These are phyloP conservation scores for Drosophila kanapiae DNA, from an alignment of 1,140 invertebrate species.

Conservation along the genomic window DNA sequence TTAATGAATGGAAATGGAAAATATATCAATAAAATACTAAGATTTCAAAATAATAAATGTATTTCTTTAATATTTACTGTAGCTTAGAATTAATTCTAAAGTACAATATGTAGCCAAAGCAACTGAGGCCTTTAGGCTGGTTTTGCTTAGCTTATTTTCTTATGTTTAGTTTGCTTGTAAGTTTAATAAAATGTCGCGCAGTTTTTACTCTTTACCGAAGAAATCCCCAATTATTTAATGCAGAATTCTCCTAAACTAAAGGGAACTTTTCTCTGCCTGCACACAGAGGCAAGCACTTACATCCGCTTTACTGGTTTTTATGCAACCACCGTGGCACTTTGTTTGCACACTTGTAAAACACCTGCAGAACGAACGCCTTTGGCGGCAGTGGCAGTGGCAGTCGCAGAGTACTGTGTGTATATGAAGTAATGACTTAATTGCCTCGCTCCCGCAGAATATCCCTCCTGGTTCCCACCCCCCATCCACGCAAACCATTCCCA, in stretches of 20 bases:
- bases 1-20: not conserved
- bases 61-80: too few species aligned
- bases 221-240: not conserved
- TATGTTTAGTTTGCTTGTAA: too few species aligned
- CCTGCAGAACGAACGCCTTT: conserved; percentile 65
- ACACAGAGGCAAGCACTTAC: conserved; percentile 25
- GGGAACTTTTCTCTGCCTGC: not conserved
- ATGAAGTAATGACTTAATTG: conserved; percentile 82
- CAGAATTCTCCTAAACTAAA: not conserved
- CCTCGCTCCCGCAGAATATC: conserved; percentile 44
- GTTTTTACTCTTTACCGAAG: too few species aligned
- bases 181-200: too few species aligned
- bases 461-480: too few species aligned
- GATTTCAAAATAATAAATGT: too few species aligned
- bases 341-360: conserved; percentile 81
- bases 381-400: conserved; percentile 26
- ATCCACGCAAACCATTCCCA: not conserved
- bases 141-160: too few species aligned
- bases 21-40: too few species aligned
- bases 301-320: conserved; percentile 49
- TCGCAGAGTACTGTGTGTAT: conserved; percentile 30
- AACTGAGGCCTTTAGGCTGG: too few species aligned
- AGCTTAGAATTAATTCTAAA: too few species aligned
- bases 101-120: too few species aligned
- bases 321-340: conserved; percentile 72